These are phyloP conservation scores for Epinotia bilunana DNA, from an alignment of 2,888 invertebrate genomes.

Conservation along the genomic window DNA sequence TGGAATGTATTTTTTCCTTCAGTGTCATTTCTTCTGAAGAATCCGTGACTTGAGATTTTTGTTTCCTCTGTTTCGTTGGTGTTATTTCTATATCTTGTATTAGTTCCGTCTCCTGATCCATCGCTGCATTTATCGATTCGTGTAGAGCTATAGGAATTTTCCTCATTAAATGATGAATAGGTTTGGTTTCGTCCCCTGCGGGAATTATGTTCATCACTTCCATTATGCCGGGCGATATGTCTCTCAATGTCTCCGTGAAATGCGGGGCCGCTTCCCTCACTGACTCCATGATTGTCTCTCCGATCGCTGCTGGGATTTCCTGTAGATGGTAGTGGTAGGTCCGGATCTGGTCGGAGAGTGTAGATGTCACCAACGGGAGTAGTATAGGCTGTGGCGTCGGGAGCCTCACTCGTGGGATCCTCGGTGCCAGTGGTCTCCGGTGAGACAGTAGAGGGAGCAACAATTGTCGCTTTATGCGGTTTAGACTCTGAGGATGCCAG, in stretches of 20 bases:
- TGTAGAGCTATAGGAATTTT: conserved; percentile 73
- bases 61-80: conserved; percentile 52
- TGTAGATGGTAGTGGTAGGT: conserved; percentile 79
- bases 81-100: conserved; percentile 55
- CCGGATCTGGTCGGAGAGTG: conserved; percentile 76
- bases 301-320: conserved; percentile 78
- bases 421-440: conserved; percentile 62
- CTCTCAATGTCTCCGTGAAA: conserved; percentile 75
- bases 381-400: conserved; percentile 73
- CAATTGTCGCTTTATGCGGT: conserved; percentile 71
- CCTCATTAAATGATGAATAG: conserved; percentile 72
- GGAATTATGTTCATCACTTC: conserved; percentile 78
- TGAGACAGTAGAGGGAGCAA: conserved; percentile 67
- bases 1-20: conserved; percentile 66
- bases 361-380: conserved; percentile 74
- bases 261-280: conserved; percentile 78
- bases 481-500: conserved; percentile 48
- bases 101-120: conserved; percentile 63
- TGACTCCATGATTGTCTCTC: conserved; percentile 78
- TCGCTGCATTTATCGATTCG: conserved; percentile 74
- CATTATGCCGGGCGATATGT: conserved; percentile 78
- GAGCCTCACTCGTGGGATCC: conserved; percentile 60
- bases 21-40: conserved; percentile 59
- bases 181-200: conserved; percentile 61
- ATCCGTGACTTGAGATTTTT: conserved; percentile 53